A percentile compares a stretch with the other conserved stretches of the same genome.
These are phyloP conservation scores for Myotis myotis DNA, from an alignment of 2,797 vertebrate species.

Conservation along the genomic window DNA sequence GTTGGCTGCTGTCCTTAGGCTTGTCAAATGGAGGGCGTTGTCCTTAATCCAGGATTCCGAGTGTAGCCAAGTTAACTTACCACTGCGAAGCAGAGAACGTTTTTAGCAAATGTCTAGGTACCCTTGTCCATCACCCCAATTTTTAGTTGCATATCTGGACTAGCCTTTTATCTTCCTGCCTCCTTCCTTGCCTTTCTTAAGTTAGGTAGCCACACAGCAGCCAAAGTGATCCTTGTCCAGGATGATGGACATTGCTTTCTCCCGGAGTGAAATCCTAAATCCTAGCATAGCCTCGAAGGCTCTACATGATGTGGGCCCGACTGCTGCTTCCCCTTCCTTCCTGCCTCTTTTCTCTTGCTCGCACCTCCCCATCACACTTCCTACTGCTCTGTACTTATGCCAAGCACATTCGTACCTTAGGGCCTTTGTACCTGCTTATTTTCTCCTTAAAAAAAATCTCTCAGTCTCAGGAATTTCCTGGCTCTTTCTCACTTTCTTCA, in stretches of 20 bases:
- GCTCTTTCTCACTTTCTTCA: not conserved
- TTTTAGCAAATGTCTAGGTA: not conserved
- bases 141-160: constrained; percentile 15
- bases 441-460: not conserved
- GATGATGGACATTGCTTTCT: not conserved
- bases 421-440: not conserved
- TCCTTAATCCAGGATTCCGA: not conserved
- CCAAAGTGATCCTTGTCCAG: not conserved
- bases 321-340: not conserved
- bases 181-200: not conserved
- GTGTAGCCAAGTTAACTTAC: not conserved
- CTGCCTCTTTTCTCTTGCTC: not conserved
- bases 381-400: not conserved
- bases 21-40: not conserved
- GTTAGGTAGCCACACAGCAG: not conserved
- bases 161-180: not conserved
- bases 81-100: not conserved
- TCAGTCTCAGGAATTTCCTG: not conserved
- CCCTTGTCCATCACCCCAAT: not conserved
- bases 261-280: not conserved
- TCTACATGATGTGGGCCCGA: not conserved
- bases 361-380: not conserved
- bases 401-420: not conserved
- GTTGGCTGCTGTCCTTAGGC: not conserved
- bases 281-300: not conserved